Evolutionary conservation across 2,113 vertebrate species (phyloP).

Genomic region (Salvelinus namaycush): DNA sequence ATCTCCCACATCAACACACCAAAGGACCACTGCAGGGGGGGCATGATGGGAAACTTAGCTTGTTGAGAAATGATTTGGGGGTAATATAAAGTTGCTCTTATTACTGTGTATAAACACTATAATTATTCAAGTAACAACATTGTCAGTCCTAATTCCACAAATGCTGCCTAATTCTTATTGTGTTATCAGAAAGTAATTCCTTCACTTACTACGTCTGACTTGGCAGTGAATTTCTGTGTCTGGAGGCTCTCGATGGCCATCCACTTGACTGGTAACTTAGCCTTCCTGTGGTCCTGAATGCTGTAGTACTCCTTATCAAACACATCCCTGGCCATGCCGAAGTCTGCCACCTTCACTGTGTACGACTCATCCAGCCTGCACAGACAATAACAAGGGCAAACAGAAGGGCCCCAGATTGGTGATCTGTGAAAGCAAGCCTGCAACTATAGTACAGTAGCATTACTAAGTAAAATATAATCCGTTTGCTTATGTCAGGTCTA

Average conservation of each 20-base stretch:
- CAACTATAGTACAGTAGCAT: background rate
- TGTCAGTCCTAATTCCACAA: too few species aligned
- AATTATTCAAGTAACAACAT: too few species aligned
- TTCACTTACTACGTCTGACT: constrained; percentile 89
- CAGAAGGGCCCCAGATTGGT: background rate
- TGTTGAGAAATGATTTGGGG: background rate
- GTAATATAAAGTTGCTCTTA: background rate
- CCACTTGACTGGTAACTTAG: constrained; percentile 95
- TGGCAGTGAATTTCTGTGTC: constrained; percentile 94
- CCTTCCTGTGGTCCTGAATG: constrained; percentile 79
- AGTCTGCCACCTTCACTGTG: constrained; percentile 96
- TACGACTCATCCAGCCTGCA: constrained; percentile 89
- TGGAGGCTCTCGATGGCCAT: constrained; percentile 96
- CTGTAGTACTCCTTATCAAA: constrained; percentile 98
- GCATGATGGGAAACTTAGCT: too few species aligned
- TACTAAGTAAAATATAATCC: background rate
- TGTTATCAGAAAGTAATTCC: background rate
- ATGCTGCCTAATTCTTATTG: too few species aligned
- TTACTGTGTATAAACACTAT: background rate
- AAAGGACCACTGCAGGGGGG: constrained; percentile 87
- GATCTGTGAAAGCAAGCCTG: background rate
- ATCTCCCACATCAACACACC: constrained; percentile 96
- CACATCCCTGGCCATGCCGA: constrained; percentile 90
- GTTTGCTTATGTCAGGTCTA: background rate
- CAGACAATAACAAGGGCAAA: background rate